phyloP scores from a whole-genome alignment of 2,888 invertebrate species.

The Rutpela maculata region DNA sequence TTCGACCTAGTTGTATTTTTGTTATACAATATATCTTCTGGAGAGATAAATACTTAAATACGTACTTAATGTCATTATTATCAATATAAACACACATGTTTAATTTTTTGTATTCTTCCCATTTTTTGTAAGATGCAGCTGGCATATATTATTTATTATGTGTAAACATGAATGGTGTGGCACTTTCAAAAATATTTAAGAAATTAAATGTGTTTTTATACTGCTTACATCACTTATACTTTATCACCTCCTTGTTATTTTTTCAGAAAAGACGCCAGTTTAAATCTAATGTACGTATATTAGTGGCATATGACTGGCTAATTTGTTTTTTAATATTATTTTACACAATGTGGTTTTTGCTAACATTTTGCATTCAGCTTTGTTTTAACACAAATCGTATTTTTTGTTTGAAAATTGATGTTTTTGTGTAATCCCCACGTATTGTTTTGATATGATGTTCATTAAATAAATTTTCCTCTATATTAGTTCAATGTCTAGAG shows the following conservation, averaged over 20 bases:
- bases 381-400: neutral
- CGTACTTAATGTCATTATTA: neutral
- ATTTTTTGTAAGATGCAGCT: neutral
- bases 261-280: neutral
- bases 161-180: neutral
- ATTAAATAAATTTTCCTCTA: too few relatives aligned
- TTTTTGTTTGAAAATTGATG: too few relatives aligned
- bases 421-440: too few relatives aligned
- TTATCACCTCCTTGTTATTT: neutral
- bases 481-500: too few relatives aligned
- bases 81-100: neutral
- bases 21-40: neutral
- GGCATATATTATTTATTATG: neutral
- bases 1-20: neutral
- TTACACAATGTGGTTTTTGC: neutral
- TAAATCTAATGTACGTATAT: neutral
- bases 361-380: neutral
- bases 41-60: constrained; percentile 1
- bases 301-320: neutral
- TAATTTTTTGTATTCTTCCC: neutral
- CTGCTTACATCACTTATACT: neutral
- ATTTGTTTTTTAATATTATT: neutral
- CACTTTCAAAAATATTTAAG: neutral
- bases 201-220: neutral
- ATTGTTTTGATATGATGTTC: too few relatives aligned